Evolutionary conservation across 1,140 invertebrate genomes (phyloP).

Genomic region (Macrostomum lignano): DNA sequence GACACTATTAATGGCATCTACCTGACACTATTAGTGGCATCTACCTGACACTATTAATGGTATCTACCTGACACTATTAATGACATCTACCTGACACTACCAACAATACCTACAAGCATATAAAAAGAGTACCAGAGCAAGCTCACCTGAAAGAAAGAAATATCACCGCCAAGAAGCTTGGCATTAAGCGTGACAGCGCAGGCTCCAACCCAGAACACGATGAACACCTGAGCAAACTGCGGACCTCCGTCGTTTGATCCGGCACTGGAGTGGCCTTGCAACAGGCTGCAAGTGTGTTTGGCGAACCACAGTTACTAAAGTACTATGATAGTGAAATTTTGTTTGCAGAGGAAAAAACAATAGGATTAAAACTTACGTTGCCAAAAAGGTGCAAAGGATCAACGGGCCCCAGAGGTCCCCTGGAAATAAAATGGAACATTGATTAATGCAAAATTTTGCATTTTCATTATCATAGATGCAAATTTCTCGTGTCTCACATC

Average conservation of each 20-base stretch:
- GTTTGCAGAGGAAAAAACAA: not conserved
- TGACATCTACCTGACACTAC: conserved; percentile 1
- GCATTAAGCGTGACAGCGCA: conserved; percentile 76
- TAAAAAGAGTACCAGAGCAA: not conserved
- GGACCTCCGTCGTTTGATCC: conserved; percentile 39
- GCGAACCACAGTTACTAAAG: not conserved
- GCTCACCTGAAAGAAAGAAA: not conserved
- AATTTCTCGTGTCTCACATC: no score
- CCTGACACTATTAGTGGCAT: no score
- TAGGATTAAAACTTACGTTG: not conserved
- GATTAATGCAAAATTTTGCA: not conserved
- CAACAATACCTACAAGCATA: conserved; percentile 5
- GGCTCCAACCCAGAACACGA: conserved; percentile 88
- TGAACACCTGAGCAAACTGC: conserved; percentile 88
- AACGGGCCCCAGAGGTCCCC: conserved; percentile 3
- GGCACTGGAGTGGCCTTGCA: no score
- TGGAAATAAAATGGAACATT: not conserved
- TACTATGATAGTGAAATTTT: no score
- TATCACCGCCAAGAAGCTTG: conserved; percentile 42
- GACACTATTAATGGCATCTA: no score
- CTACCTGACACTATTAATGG: no score
- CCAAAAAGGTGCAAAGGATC: not conserved
- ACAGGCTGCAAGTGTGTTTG: not conserved
- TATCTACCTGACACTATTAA: no score
- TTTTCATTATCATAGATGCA: no score